These are phyloP conservation scores for Heliconius himera DNA, from an alignment of 1,140 invertebrate species.

Conservation along the genomic window DNA sequence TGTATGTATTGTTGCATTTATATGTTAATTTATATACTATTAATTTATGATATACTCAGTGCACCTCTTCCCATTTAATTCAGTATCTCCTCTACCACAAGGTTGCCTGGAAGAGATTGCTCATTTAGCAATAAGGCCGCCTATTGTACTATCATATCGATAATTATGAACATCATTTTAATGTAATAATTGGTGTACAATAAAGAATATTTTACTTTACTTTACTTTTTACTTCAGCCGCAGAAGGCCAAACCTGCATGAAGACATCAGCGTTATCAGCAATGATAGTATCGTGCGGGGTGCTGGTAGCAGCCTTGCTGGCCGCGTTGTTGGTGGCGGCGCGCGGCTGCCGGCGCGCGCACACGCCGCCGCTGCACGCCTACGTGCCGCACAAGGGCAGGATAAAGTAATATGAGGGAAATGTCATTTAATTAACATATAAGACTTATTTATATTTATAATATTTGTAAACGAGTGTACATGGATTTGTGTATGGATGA, in stretches of 20 bases:
- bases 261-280: slow-evolving; percentile 89
- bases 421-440: background rate
- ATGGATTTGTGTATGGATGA: background rate
- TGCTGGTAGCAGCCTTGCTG: slow-evolving; percentile 85
- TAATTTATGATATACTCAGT: too few relatives aligned
- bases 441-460: background rate
- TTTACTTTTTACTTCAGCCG: slow-evolving; percentile 40
- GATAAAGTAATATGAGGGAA: slow-evolving; percentile 82
- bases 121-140: too few relatives aligned
- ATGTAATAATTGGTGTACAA: too few relatives aligned
- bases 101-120: too few relatives aligned
- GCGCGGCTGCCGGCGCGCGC: slow-evolving; percentile 84
- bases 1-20: too few relatives aligned
- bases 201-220: too few relatives aligned
- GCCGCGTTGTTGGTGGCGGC: slow-evolving; percentile 88
- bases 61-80: too few relatives aligned
- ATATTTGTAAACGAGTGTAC: background rate
- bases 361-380: slow-evolving; percentile 82
- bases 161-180: too few relatives aligned
- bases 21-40: too few relatives aligned
- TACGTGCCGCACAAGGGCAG: slow-evolving; percentile 88
- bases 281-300: slow-evolving; percentile 86
- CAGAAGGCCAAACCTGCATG: slow-evolving; percentile 86
- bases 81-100: too few relatives aligned
- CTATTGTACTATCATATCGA: too few relatives aligned